These are phyloP conservation scores for Falco peregrinus DNA, from an alignment of 2,797 vertebrate species.

Conservation along the genomic window DNA sequence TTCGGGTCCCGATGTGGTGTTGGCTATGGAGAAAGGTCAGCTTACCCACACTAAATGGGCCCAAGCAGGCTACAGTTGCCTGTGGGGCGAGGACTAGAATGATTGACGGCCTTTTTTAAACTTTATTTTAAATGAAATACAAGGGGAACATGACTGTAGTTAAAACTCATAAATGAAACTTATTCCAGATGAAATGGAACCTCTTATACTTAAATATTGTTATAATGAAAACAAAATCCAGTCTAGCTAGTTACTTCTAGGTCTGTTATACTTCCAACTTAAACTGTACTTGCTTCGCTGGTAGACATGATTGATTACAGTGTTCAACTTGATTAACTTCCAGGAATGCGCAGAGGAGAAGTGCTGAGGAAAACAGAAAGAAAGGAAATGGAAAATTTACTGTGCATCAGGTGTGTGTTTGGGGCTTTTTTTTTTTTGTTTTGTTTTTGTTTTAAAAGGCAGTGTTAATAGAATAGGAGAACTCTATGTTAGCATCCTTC, in stretches of 20 bases:
- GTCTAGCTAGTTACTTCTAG: neutral
- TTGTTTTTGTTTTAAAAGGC: neutral
- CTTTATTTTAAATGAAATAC: neutral
- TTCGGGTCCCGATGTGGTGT: neutral
- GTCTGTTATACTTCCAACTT: constrained; percentile 13
- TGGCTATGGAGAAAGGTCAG: neutral
- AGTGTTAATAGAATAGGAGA: neutral
- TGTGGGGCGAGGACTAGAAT: neutral
- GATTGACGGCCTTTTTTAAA: neutral
- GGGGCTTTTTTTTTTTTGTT: neutral
- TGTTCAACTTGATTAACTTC: constrained; percentile 63
- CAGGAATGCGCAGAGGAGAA: constrained; percentile 48
- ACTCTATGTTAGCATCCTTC: neutral
- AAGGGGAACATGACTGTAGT: neutral
- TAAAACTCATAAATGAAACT: neutral
- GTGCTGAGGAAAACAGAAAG: constrained; percentile 9
- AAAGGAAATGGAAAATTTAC: constrained; percentile 11
- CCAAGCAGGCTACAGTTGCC: neutral
- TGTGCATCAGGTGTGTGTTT: neutral
- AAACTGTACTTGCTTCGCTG: constrained; percentile 29
- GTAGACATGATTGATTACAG: constrained; percentile 47
- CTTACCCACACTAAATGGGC: neutral
- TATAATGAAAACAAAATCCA: constrained; percentile 22
- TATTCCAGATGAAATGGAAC: neutral
- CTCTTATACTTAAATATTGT: constrained; percentile 24